Conservation (phyloP, 2,888 invertebrate species). For the Drosophila basisetae region DNA sequence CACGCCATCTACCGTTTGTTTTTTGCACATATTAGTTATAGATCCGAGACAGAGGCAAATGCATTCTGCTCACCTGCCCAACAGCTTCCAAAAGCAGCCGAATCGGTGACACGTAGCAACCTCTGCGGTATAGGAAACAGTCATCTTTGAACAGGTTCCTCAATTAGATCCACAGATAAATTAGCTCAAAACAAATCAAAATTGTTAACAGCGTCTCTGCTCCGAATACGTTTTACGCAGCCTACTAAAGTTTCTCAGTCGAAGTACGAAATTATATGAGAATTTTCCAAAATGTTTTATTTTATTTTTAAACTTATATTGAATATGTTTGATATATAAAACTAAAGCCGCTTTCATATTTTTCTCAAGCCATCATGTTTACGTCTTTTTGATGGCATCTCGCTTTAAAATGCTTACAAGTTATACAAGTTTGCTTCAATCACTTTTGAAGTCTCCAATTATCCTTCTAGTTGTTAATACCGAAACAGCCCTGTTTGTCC, state of each 20-base stretch:
- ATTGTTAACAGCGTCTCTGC: background rate
- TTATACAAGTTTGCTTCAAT: background rate
- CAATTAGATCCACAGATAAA: conserved; percentile 8
- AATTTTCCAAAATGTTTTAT: background rate
- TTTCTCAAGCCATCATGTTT: too few relatives aligned
- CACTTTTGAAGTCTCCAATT: conserved; percentile 9
- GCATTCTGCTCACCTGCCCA: conserved; percentile 63
- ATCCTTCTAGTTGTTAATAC: conserved; percentile 4
- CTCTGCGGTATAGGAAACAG: conserved; percentile 80
- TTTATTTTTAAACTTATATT: background rate
- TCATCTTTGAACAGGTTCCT: conserved; percentile 63
- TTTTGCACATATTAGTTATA: background rate
- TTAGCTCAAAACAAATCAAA: conserved; percentile 4
- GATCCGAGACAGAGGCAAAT: background rate
- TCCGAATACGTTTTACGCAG: conserved; percentile 2
- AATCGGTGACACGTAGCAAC: conserved; percentile 77
- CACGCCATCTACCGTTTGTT: conserved; percentile 91
- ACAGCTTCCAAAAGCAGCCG: conserved; percentile 78
- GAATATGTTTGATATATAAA: background rate
- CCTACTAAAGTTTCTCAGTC: conserved; percentile 15
- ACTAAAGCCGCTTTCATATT: background rate
- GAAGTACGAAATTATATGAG: background rate
- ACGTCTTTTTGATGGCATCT: background rate
- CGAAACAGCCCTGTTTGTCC: conserved; percentile 18
- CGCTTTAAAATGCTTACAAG: background rate